Base-by-base conservation (phyloP, 1,140 invertebrate genomes). In the Ips typographus region DNA sequence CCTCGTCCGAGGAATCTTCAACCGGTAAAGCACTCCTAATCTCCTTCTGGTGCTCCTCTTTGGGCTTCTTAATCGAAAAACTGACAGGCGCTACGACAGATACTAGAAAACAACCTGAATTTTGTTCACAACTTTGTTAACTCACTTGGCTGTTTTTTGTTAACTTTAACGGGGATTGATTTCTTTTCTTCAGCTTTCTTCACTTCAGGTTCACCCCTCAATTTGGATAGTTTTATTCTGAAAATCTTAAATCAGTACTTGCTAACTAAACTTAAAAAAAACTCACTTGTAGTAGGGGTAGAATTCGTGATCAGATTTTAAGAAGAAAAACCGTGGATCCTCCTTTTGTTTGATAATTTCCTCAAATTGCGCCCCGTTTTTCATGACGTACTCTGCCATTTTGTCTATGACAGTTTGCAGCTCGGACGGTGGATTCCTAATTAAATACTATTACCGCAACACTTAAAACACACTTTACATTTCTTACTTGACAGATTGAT, bases 301-400 rank as follows among this genome's bases (percentile, higher is more conserved):
- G 77, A 87, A 92, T 53, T 89, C 83, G 78, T 94, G 88, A 0
- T 82, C 84, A 0, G 87, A 80, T 58, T 94, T 85, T 0, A 95
- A 79, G 79, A 95, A 95, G 22, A 87, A 87, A 77, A 95, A 98
- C 40, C 95, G 82, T 0, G 89, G 86, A 80, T 96, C 95, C 8
- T 91, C 90, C 82, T 95, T 96, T 2, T 87, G 89, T 76, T 89
- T 90, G 0, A 98, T 91, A 40, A 94, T 92, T 5, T 88, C 86
- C 76, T 98, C 95, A 81, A 98, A 98, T 73, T 95, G 92, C 56
- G 89, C 85, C 0, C 96, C 96, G 83, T 98, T 98, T 76, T 95
- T 95, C 0, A 91, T 90, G 0, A 98, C 95, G 78, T 98, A 98
- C 65, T 89, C 90, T 1, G 95, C 95, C 89, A 98, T 96, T 83